These are phyloP conservation scores for Pollenia griseotomentosa DNA, from an alignment of 2,888 invertebrate genomes.

Conservation along the genomic window DNA sequence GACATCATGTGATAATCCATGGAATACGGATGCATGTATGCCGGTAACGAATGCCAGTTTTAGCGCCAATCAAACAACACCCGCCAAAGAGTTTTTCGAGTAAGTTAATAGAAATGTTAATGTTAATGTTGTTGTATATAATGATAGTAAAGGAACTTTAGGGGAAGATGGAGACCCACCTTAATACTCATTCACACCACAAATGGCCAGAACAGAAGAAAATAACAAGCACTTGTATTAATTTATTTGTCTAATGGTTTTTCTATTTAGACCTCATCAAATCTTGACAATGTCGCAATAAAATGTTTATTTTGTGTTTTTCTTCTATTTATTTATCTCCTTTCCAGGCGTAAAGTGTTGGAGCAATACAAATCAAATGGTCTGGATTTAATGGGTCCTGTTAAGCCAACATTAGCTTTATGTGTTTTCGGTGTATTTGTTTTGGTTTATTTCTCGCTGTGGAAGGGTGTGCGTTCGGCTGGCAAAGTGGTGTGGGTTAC, in stretches of 20 bases:
- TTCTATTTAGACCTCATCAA: conserved; percentile 31
- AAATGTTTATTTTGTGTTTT: conserved; percentile 59
- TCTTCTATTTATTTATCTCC: conserved; percentile 26
- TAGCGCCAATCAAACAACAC: conserved; percentile 87
- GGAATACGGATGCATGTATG: conserved; percentile 93
- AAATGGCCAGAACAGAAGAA: neutral
- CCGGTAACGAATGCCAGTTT: conserved; percentile 87
- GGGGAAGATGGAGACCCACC: neutral
- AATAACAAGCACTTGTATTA: conserved; percentile 58
- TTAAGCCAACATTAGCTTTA: conserved; percentile 94
- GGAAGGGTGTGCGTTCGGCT: conserved; percentile 97
- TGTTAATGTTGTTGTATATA: conserved; percentile 11
- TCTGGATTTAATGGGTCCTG: conserved; percentile 93
- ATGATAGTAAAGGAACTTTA: neutral
- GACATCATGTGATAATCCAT: conserved; percentile 93
- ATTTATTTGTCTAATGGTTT: conserved; percentile 67
- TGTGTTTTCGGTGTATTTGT: conserved; percentile 96
- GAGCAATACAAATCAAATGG: conserved; percentile 93
- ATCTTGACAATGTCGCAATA: conserved; percentile 51
- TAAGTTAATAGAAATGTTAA: conserved; percentile 84
- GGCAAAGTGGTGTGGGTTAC: conserved; percentile 99
- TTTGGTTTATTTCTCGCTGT: conserved; percentile 97
- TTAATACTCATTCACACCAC: neutral
- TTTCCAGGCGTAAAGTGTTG: conserved; percentile 91
- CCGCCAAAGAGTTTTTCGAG: conserved; percentile 96